These are phyloP conservation scores for Dunckerocampus dactyliophorus DNA, from an alignment of 2,113 vertebrate species.

Conservation along the genomic window DNA sequence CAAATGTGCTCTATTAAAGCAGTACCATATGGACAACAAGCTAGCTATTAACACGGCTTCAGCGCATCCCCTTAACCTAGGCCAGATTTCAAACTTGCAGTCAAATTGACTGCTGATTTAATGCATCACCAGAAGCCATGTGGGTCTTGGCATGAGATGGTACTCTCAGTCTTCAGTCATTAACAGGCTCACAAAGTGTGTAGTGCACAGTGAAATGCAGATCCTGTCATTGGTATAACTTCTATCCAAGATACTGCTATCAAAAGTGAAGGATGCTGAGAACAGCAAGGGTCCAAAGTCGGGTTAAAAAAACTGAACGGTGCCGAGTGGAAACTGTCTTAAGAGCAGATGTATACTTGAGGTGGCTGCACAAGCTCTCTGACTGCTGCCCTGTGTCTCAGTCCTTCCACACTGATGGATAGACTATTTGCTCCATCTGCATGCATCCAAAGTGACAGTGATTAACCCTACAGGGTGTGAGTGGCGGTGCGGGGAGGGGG, in stretches of 20 bases:
- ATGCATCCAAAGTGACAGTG: slow-evolving; percentile 63
- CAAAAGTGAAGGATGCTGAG: slow-evolving; percentile 18
- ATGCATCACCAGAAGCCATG: slow-evolving; percentile 80
- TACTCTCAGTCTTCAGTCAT: slow-evolving; percentile 71
- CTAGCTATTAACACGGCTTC: slow-evolving; percentile 91
- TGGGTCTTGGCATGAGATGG: slow-evolving; percentile 77
- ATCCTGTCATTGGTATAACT: slow-evolving; percentile 22
- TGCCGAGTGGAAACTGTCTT: slow-evolving; percentile 44
- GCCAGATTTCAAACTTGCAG: slow-evolving; percentile 85
- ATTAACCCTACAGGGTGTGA: slow-evolving; percentile 59
- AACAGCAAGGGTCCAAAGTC: slow-evolving; percentile 11
- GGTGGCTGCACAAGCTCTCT: slow-evolving; percentile 27
- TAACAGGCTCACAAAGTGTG: slow-evolving; percentile 51
- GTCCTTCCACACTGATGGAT: slow-evolving; percentile 67
- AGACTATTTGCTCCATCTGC: slow-evolving; percentile 48
- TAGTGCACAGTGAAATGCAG: slow-evolving; percentile 37
- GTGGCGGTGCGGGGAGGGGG: slow-evolving; percentile 15
- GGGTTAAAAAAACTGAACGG: slow-evolving; percentile 27
- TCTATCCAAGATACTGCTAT: slow-evolving; percentile 19
- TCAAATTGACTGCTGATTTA: slow-evolving; percentile 87
- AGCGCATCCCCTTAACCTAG: slow-evolving; percentile 82
- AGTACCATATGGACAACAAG: slow-evolving; percentile 95
- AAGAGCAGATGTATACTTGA: slow-evolving; percentile 41
- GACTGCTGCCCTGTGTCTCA: slow-evolving; percentile 49
- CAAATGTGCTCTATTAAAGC: slow-evolving; percentile 93